Evolutionary conservation across 2,113 vertebrate species (phyloP), one percentile per base, ranked within the genome.

Genomic region (Colinus virginianus): DNA sequence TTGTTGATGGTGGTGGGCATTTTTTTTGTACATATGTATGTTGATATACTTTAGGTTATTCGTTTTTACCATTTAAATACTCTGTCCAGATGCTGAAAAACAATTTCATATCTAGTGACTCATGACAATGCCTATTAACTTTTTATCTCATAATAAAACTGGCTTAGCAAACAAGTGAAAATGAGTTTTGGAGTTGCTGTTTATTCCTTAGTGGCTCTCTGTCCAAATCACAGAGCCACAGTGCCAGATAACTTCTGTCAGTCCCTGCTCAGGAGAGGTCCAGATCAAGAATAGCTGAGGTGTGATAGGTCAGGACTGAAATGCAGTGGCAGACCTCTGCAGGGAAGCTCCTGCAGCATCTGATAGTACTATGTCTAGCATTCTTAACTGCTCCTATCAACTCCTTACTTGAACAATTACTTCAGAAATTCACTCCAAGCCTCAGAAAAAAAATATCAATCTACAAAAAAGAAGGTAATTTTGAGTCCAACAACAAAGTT

Each of bases 81-180:
- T 81, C 15, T 70, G 40, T 56, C 79, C 69, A 93, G 69, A 88
- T 85, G 62, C 25, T 63, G 62, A 66, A 86, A 70, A 87, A 45
- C 32, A 72, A 76, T 88, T 94, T 94, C 20, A 9, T 53, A 63
- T 88, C 87, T 90, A 85, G 34, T 90, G 86, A 93, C 53, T 95
- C 90, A 83, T 94, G 76, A 72, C 21, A 84, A 48, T 74, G 17
- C 25, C 59, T 85, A 63, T 77, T 90, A 90, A 80, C 46, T 90
- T 91, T 48, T 70, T 40, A 71, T 91, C 49, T 75, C 80, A 48
- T 68, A 14, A 72, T 59, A 87, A 75, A 90, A 63, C 22, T 90
- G 78, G n/a, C 19, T 67, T 86, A 85, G 22, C 38, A 66, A 87
- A 88, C 28, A 80, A 84, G 17, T 51, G 38, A 77, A 89, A 55